Evolutionary conservation across 2,113 vertebrate genomes (phyloP).

Genomic region (Alectura lathami): DNA sequence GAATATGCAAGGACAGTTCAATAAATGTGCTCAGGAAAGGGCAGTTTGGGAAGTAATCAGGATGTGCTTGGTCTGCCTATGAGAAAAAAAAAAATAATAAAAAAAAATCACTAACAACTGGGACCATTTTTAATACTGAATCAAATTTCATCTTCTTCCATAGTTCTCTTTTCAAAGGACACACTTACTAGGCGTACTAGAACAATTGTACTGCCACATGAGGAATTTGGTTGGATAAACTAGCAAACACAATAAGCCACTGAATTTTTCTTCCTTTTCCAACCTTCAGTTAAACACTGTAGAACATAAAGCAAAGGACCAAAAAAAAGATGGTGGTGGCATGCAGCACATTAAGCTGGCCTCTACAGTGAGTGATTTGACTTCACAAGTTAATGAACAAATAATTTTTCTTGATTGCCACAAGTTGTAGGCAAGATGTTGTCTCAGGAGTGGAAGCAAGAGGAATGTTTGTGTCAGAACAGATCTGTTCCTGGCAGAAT

Average conservation of each 20-base stretch:
- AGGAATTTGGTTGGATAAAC: background rate
- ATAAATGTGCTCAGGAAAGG: background rate
- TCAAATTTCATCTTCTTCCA: background rate
- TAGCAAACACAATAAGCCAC: background rate
- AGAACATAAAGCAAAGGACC: background rate
- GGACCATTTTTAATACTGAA: background rate
- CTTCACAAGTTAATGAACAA: background rate
- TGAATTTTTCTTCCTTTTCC: background rate
- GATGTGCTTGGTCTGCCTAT: background rate
- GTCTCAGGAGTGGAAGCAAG: background rate
- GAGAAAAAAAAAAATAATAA: background rate
- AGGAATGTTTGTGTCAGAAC: background rate
- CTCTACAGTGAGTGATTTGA: background rate
- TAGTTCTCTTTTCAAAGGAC: background rate
- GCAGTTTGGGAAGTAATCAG: background rate
- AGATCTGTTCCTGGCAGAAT: background rate
- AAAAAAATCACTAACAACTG: background rate
- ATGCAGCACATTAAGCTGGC: background rate
- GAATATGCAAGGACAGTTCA: background rate
- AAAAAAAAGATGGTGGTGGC: background rate
- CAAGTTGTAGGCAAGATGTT: background rate
- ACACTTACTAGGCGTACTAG: background rate
- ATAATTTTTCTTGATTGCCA: rapidly evolving
- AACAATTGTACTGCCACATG: background rate
- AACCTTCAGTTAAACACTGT: background rate